Evolutionary conservation across 1,140 invertebrate genomes (phyloP).

Genomic region (Papilio polytes): DNA sequence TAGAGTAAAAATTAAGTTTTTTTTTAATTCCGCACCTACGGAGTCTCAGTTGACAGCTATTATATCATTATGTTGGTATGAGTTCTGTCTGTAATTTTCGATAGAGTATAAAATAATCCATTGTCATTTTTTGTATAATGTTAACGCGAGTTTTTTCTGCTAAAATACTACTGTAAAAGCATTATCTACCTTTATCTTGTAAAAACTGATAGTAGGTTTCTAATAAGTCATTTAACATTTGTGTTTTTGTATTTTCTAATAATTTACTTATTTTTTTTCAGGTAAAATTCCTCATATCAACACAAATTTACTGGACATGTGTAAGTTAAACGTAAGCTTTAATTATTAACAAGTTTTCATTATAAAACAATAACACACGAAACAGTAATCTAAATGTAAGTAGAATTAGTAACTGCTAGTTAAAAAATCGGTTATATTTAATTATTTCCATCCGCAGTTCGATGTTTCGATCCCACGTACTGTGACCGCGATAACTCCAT

Average conservation of each 20-base stretch:
- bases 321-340: background rate
- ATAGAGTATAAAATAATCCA: too few relatives aligned
- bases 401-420: background rate
- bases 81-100: too few relatives aligned
- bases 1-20: too few relatives aligned
- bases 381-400: background rate
- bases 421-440: background rate
- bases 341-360: background rate
- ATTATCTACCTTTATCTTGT: too few relatives aligned
- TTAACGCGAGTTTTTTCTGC: too few relatives aligned
- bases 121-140: too few relatives aligned
- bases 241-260: background rate
- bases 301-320: background rate
- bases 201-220: too few relatives aligned
- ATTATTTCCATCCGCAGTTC: background rate
- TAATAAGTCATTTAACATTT: too few relatives aligned
- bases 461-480: conserved; percentile 26
- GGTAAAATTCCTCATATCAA: background rate
- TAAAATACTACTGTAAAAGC: too few relatives aligned
- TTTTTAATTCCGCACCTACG: too few relatives aligned
- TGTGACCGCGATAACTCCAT: background rate
- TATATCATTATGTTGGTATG: too few relatives aligned
- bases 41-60: too few relatives aligned
- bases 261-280: conserved; percentile 2
- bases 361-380: background rate